Evolutionary conservation across 2,797 vertebrate species (phyloP), one percentile per base, ranked within the genome.

Genomic region (Natrix natrix): DNA sequence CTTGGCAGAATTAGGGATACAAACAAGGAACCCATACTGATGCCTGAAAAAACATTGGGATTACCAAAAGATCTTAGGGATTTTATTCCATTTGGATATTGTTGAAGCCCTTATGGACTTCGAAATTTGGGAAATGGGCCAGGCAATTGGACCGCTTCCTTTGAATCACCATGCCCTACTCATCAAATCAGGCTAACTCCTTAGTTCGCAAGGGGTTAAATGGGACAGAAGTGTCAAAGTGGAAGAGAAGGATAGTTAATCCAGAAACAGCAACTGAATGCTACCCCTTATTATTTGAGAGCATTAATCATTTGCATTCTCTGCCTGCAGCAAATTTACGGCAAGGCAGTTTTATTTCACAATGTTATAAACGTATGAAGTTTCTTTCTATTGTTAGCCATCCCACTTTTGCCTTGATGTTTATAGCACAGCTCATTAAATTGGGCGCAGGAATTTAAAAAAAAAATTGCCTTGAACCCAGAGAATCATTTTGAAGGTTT

Each of bases 361-460:
- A 87, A 88, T 48, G 20, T 92, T 93, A 89, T 91, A 96, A 94
- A 93, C 20, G 48, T 0, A 24, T 32, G 43, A 91, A 94, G 59
- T 12, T 8, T 87, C 69, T 60, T 86, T 48, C 1, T 7, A 1
- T 0, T 48, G 3, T 90, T 91, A 24, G 90, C 86, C 63, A 52
- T 48, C 61, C 32, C 37, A 37, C 90, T 83, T 95, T 89, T 52
- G 91, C 86, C 69, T 91, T 93, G 92, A 95, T 57, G 91, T 78
- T 96, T 90, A 94, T 92, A 92, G 48, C 32, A 17, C 86, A 90
- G 83, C 93, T 95, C 96, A 94, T 96, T 95, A 94, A 96, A 96
- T 52, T 90, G n/a, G 94, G 93, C 96, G 93, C 88, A 96, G n/a
- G 95, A 96, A 91, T 61, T 61, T 37, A 92, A 93, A 28, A 59